Conservation (phyloP, 2,888 invertebrate genomes). For the Cetonia aurata region DNA sequence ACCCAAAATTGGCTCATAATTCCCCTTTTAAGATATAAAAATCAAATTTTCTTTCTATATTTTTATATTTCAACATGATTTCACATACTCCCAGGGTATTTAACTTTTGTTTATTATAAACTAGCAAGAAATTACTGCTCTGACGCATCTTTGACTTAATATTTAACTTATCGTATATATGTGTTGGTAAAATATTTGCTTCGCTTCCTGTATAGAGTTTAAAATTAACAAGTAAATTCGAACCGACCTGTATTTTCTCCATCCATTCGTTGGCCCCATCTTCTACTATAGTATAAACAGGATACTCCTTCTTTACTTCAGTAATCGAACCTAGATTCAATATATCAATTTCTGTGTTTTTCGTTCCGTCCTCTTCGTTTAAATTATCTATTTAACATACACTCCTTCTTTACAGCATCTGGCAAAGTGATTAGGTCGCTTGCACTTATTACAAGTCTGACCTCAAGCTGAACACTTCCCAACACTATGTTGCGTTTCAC, state of each 20-base stretch:
- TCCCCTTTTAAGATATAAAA: background rate
- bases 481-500: too few species aligned
- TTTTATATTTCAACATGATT: background rate
- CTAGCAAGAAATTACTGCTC: background rate
- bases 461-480: too few species aligned
- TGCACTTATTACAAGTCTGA: too few species aligned
- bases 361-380: too few species aligned
- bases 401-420: too few species aligned
- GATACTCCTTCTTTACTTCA: background rate
- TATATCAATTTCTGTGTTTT: too few species aligned
- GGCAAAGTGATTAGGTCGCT: too few species aligned
- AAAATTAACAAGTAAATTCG: background rate
- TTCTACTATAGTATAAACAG: background rate
- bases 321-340: constrained; percentile 1
- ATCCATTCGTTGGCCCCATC: background rate
- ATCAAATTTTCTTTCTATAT: background rate
- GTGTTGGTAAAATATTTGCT: background rate
- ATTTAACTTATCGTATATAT: background rate
- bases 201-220: too few species aligned
- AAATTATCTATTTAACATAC: too few species aligned
- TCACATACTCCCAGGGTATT: background rate
- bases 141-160: too few species aligned
- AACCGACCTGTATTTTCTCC: background rate
- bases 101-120: too few species aligned
- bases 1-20: too few species aligned